phyloP scores from a whole-genome alignment of 2,797 vertebrate species.

The Crenichthys baileyi region DNA sequence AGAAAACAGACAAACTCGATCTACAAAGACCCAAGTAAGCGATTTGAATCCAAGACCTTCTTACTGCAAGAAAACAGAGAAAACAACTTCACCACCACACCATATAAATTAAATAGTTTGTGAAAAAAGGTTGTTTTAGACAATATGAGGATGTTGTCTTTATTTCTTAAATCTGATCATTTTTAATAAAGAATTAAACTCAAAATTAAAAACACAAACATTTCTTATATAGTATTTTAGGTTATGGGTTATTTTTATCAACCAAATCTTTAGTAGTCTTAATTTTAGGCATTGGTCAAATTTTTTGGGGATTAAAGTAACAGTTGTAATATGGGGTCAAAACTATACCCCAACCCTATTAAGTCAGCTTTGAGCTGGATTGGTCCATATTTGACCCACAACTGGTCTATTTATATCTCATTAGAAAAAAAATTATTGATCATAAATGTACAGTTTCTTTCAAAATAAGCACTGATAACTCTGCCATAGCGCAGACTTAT shows the following conservation, averaged over 20 bases:
- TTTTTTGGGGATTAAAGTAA: not conserved
- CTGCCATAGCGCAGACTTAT: not conserved
- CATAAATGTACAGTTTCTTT: not conserved
- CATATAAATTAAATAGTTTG: too few species aligned
- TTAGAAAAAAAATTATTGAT: not conserved
- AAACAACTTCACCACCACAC: too few species aligned
- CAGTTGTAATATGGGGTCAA: not conserved
- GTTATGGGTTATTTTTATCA: not conserved
- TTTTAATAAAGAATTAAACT: not conserved
- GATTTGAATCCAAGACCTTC: too few species aligned
- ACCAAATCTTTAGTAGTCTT: not conserved
- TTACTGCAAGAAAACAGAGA: too few species aligned
- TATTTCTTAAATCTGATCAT: not conserved
- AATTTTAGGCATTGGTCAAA: not conserved
- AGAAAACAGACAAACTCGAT: too few species aligned
- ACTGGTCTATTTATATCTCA: not conserved
- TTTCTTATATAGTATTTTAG: not conserved
- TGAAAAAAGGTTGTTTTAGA: not conserved
- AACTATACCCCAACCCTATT: not conserved
- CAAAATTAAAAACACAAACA: not conserved
- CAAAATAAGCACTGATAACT: not conserved
- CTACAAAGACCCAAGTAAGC: too few species aligned
- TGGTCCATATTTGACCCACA: not conserved
- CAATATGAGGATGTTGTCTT: not conserved
- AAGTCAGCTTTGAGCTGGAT: not conserved